Percentiles rank a stretch among this genome's conserved stretches.
These are phyloP conservation scores for Cettia cetti DNA, from an alignment of 2,113 vertebrate genomes.

Conservation along the genomic window DNA sequence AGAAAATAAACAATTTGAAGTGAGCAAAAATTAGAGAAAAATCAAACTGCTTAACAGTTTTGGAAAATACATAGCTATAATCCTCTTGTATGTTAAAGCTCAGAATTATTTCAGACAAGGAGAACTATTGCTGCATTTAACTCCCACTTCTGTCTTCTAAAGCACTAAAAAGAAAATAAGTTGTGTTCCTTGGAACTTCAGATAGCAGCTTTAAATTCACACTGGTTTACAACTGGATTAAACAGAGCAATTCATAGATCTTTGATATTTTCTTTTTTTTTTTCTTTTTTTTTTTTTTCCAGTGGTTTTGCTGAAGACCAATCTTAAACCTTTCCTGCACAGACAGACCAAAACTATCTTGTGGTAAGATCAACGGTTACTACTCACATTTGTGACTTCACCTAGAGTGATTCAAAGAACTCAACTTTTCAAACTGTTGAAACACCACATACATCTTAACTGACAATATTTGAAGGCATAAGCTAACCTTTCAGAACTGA, in stretches of 20 bases:
- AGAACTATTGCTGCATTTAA: not conserved
- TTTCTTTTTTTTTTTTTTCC: too few species aligned
- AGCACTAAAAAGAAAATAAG: not conserved
- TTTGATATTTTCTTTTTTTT: not conserved
- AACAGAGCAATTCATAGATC: not conserved
- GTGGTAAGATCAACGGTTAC: constrained; percentile 75
- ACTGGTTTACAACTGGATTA: constrained; percentile 15
- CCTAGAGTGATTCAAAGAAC: constrained; percentile 61
- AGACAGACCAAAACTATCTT: constrained; percentile 78
- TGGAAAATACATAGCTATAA: not conserved
- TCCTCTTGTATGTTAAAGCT: not conserved
- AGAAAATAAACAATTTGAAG: not conserved
- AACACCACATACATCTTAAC: constrained; percentile 61
- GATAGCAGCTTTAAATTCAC: not conserved
- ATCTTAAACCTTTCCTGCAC: constrained; percentile 72
- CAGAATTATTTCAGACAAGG: not conserved
- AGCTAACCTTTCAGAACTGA: not conserved
- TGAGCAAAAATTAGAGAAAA: not conserved
- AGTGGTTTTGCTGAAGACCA: constrained; percentile 61
- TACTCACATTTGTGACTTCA: constrained; percentile 54
- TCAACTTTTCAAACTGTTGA: constrained; percentile 62
- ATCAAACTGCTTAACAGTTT: not conserved
- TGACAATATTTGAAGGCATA: constrained; percentile 10
- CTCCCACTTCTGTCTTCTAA: not conserved
- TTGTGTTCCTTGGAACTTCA: not conserved